Conservation (phyloP, 1,140 invertebrate species). For the Drosophila persimilis region DNA sequence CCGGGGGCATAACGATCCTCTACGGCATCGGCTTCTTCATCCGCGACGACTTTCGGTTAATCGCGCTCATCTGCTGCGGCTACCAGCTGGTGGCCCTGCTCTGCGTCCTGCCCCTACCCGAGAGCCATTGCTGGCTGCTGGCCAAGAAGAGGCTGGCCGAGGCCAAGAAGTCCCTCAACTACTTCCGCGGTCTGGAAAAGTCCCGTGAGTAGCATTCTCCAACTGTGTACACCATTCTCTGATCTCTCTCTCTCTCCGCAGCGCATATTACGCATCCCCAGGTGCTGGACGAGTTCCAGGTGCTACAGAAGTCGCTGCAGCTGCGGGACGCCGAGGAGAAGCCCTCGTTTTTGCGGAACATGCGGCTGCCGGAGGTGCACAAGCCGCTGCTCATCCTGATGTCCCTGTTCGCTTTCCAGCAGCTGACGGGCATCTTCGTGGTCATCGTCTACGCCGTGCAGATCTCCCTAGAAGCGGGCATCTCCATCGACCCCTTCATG, state of each 20-base stretch:
- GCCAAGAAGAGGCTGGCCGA: constrained; percentile 84
- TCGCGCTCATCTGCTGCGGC: constrained; percentile 86
- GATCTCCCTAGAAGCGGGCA: constrained; percentile 85
- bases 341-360: constrained; percentile 53
- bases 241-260: constrained; percentile 10
- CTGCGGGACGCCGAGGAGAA: constrained; percentile 64
- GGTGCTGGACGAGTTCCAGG: constrained; percentile 74
- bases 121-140: constrained; percentile 89
- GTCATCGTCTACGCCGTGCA: constrained; percentile 90
- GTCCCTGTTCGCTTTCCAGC: constrained; percentile 89
- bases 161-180: constrained; percentile 84
- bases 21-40: constrained; percentile 86
- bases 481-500: constrained; percentile 85
- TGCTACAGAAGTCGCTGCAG: constrained; percentile 68
- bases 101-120: constrained; percentile 86
- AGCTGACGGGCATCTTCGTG: constrained; percentile 90
- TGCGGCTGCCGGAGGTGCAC: constrained; percentile 83
- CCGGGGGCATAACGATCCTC: constrained; percentile 85
- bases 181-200: constrained; percentile 84
- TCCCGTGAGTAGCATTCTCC: constrained; percentile 56
- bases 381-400: constrained; percentile 88
- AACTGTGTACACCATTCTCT: background rate
- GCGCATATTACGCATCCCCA: constrained; percentile 77
- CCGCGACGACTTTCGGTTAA: constrained; percentile 85
- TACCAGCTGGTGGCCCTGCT: constrained; percentile 85